Evolutionary conservation across 2,797 vertebrate species (phyloP), one percentile per base, ranked within the genome.

Genomic region (Xenops minutus): DNA sequence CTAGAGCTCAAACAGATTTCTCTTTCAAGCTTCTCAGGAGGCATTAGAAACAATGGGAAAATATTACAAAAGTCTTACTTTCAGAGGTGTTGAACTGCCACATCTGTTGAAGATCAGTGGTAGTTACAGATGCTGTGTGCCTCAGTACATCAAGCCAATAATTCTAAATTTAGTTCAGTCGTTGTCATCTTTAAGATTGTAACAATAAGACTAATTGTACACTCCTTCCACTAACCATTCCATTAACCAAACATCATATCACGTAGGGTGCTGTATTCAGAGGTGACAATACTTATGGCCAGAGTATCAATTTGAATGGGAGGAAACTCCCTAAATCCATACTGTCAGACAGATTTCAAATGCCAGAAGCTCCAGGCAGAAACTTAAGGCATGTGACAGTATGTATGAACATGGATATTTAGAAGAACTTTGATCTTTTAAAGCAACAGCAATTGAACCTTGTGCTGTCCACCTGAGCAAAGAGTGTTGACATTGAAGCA

Each of bases 21-120:
- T 79, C 63, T 85, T 94, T 85, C 80, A 94, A 68, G 46, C 32
- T 89, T 92, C 84, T 92, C 88, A 77, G 52, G 78, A 82, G 88
- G n/a, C 56, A 51, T 34, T 80, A 83, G 56, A 82, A 87, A 90
- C 61, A 82, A 79, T 62, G 48, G 27, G 41, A 79, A 74, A 84
- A 56, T 34, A 49, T 26, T 73, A 54, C 36, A 14, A 9, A 91
- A 89, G 59, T 79, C 37, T 74, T 83, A 13, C 26, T 93, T 87
- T 94, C 56, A 87, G 80, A 93, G 37, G 32, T 74, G 52, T 63
- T 67, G 59, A 93, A 36, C 56, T 80, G 32, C 30, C 46, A 80
- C 37, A 64, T 91, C 80, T 95, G 77, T 30, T 92, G 77, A 80
- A 79, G 22, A 89, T 90, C 63, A 74, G 27, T 58, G 68, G 43